Evolutionary conservation across 2,888 invertebrate species (phyloP).

Genomic region (Thera obeliscata): DNA sequence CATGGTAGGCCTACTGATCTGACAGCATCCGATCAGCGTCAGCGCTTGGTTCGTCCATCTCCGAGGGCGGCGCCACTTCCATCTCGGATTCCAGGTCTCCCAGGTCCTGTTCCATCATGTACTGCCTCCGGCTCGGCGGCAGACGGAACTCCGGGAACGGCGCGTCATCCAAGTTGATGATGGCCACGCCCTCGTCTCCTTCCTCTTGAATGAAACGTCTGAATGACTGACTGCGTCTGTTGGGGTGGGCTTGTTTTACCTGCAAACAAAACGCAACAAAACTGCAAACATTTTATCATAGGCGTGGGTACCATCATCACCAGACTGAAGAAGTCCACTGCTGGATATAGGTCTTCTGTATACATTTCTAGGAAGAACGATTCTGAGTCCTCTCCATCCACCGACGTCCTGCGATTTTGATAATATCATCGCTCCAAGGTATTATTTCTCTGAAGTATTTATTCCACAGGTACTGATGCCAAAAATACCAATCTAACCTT

Average conservation of each 20-base stretch:
- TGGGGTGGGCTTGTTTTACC: slow-evolving; percentile 21
- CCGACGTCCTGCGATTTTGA: too few relatives aligned
- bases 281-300: neutral
- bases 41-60: neutral
- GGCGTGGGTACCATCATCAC: too few relatives aligned
- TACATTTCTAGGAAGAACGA: too few relatives aligned
- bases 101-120: slow-evolving; percentile 49
- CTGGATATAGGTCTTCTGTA: too few relatives aligned
- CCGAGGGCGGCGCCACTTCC: slow-evolving; percentile 20
- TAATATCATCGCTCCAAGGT: too few relatives aligned
- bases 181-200: slow-evolving; percentile 49
- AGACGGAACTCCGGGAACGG: slow-evolving; percentile 63
- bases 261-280: neutral
- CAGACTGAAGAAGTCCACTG: too few relatives aligned
- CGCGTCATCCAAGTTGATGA: slow-evolving; percentile 55
- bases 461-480: too few relatives aligned
- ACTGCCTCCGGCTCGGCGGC: slow-evolving; percentile 60
- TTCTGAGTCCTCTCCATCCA: too few relatives aligned
- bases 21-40: too few relatives aligned
- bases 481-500: too few relatives aligned
- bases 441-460: too few relatives aligned
- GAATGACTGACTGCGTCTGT: slow-evolving; percentile 30
- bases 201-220: slow-evolving; percentile 57
- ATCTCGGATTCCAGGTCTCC: slow-evolving; percentile 3
- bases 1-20: too few relatives aligned